Percentiles rank a stretch among this genome's conserved stretches.
phyloP scores from a whole-genome alignment of 2,888 invertebrate species.

The Leuctra nigra region DNA sequence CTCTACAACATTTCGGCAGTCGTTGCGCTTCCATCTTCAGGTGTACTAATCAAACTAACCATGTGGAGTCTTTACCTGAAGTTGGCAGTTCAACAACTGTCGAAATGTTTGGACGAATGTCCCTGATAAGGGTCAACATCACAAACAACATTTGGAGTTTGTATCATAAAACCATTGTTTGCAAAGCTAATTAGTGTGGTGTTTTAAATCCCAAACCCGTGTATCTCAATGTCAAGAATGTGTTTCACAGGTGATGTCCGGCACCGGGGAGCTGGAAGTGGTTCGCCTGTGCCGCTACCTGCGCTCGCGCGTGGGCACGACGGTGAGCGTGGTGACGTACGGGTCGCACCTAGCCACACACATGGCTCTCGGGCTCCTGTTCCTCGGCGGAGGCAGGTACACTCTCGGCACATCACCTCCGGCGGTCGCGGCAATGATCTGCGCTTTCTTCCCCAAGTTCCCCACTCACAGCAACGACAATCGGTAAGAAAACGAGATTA shows the following conservation, averaged over 20 bases:
- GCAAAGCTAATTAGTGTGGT: too few species aligned
- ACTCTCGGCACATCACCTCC: constrained; percentile 75
- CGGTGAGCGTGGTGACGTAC: constrained; percentile 69
- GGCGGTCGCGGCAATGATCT: constrained; percentile 83
- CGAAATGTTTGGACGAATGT: too few species aligned
- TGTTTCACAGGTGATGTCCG: constrained; percentile 71
- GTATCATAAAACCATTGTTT: too few species aligned
- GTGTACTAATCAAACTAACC: too few species aligned
- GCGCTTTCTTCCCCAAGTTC: constrained; percentile 95
- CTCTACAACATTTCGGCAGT: too few species aligned
- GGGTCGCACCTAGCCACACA: constrained; percentile 94
- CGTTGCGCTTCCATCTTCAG: too few species aligned
- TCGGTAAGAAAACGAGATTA: constrained; percentile 54
- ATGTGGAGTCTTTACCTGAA: too few species aligned
- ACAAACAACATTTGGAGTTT: too few species aligned
- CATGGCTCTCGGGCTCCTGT: constrained; percentile 87
- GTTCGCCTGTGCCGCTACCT: constrained; percentile 80
- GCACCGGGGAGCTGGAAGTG: constrained; percentile 80
- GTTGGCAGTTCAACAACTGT: too few species aligned
- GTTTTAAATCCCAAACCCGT: too few species aligned
- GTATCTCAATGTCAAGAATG: too few species aligned
- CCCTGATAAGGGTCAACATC: too few species aligned
- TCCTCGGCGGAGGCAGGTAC: constrained; percentile 88
- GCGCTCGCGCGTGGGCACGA: constrained; percentile 70
- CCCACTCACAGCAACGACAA: constrained; percentile 96